Conservation (phyloP, 2,888 invertebrate genomes). For the Melitaea athalia region DNA sequence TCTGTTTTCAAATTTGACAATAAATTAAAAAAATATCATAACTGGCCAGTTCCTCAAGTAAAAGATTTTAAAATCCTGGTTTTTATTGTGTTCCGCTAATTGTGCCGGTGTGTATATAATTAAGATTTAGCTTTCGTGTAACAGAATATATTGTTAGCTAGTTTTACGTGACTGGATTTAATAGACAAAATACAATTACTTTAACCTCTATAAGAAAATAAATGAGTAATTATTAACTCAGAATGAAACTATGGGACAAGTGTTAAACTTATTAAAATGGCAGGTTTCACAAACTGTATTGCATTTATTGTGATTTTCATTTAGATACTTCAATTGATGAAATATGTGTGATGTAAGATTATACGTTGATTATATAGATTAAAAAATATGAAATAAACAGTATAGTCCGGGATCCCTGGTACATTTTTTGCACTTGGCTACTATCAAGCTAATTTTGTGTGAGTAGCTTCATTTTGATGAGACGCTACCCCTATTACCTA, state of each 20-base stretch:
- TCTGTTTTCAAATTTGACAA: no score
- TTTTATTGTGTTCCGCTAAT: no score
- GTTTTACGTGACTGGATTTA: background rate
- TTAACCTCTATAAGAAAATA: background rate
- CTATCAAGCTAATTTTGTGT: no score
- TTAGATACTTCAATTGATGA: background rate
- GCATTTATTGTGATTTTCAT: background rate
- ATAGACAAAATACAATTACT: background rate
- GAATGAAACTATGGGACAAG: background rate
- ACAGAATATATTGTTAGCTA: background rate
- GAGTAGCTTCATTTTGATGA: no score
- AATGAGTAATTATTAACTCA: background rate
- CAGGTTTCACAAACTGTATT: background rate
- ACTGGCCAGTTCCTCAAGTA: no score
- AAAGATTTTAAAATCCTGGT: no score
- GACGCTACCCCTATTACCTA: no score
- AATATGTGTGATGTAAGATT: background rate
- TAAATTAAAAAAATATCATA: no score
- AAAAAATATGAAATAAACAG: background rate
- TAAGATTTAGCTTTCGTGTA: no score
- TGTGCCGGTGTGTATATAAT: no score
- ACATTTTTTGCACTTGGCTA: no score
- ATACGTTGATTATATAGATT: background rate
- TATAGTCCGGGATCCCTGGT: no score
- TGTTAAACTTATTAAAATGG: constrained; percentile 5